Conservation (phyloP, 2,113 vertebrate genomes). For the Crotophaga sulcirostris region DNA sequence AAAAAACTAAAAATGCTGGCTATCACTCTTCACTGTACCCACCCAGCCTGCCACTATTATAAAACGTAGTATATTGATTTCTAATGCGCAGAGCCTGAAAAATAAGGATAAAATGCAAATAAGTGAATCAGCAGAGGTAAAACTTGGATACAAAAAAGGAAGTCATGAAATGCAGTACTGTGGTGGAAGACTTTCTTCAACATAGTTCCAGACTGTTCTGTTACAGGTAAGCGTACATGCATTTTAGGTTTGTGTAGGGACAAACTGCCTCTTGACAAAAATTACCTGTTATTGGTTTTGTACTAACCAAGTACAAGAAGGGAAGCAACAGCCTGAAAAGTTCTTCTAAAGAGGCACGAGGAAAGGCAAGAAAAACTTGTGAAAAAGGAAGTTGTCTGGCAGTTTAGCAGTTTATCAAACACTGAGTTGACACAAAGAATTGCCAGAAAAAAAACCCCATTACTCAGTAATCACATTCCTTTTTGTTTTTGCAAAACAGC, state of each 20-base stretch:
- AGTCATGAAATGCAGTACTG: neutral
- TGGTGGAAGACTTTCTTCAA: neutral
- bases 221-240: rapidly evolving
- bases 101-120: neutral
- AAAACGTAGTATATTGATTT: neutral
- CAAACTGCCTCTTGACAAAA: neutral
- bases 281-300: neutral
- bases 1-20: neutral
- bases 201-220: neutral
- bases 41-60: neutral
- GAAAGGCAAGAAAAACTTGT: neutral
- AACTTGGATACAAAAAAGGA: neutral
- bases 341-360: neutral
- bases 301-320: neutral
- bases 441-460: neutral
- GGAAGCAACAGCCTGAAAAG: neutral
- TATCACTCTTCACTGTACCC: neutral
- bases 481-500: neutral
- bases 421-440: neutral
- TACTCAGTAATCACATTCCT: neutral
- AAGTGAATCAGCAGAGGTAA: neutral
- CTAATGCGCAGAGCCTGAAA: neutral
- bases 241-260: neutral
- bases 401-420: neutral
- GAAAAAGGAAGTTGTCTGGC: neutral